These are phyloP conservation scores for Neosilurus hyrtlii DNA, from an alignment of 2,797 vertebrate species.

Conservation along the genomic window DNA sequence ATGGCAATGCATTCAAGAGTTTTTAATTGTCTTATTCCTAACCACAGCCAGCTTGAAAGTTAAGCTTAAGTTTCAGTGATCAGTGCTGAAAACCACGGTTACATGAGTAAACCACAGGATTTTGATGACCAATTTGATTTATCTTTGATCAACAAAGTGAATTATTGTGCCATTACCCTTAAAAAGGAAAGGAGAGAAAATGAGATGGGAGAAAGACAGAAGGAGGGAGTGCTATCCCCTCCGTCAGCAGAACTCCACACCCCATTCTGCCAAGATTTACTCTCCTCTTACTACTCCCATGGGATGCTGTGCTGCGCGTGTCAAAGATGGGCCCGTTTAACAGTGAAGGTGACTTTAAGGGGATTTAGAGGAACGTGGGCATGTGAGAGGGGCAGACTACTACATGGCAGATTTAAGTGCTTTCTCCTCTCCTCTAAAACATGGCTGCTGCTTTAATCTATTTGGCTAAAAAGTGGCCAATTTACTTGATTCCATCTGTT, in stretches of 20 bases:
- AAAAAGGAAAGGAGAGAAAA: slow-evolving; percentile 31
- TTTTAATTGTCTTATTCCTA: background rate
- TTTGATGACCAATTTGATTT: background rate
- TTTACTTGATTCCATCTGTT: slow-evolving; percentile 80
- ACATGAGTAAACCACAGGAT: background rate
- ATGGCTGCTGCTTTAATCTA: slow-evolving; percentile 71
- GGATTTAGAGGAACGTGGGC: slow-evolving; percentile 71
- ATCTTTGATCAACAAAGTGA: slow-evolving; percentile 7
- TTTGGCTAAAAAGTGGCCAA: slow-evolving; percentile 76
- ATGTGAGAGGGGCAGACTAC: slow-evolving; percentile 45
- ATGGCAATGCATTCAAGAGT: background rate
- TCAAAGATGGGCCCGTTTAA: slow-evolving; percentile 74
- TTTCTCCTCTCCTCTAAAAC: slow-evolving; percentile 68
- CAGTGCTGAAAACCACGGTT: background rate
- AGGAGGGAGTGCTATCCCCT: slow-evolving; percentile 63
- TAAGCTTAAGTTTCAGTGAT: background rate
- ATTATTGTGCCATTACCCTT: slow-evolving; percentile 9
- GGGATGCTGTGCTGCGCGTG: slow-evolving; percentile 73
- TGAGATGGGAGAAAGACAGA: slow-evolving; percentile 38
- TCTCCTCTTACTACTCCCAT: slow-evolving; percentile 66
- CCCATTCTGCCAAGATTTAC: slow-evolving; percentile 74
- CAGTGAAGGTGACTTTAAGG: slow-evolving; percentile 82
- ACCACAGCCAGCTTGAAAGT: background rate
- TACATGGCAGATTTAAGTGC: slow-evolving; percentile 74
- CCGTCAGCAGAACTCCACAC: slow-evolving; percentile 70